A percentile compares a stretch with the other conserved stretches of the same genome.
phyloP scores from a whole-genome alignment of 1,140 invertebrate genomes.

The Tachypleus tridentatus region DNA sequence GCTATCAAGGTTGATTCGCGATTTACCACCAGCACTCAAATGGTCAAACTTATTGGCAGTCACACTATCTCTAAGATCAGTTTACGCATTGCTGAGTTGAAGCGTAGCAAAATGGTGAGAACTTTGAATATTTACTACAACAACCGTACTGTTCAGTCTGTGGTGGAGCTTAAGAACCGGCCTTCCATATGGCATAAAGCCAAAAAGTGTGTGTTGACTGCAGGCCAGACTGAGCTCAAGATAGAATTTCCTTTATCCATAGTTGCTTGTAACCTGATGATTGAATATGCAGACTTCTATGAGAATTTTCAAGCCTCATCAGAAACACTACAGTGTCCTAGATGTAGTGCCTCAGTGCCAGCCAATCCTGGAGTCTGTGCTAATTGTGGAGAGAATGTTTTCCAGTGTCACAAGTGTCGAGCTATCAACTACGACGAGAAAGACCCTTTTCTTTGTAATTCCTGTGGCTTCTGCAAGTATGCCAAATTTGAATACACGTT shows the following conservation, averaged over 20 bases:
- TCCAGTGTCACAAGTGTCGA: slow-evolving; percentile 62
- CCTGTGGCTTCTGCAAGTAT: slow-evolving; percentile 98
- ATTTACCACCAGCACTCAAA: slow-evolving; percentile 94
- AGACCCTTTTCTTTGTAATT: slow-evolving; percentile 95
- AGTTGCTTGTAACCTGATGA: slow-evolving; percentile 96
- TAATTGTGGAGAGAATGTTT: slow-evolving; percentile 97
- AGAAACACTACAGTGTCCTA: slow-evolving; percentile 88
- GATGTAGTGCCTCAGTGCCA: slow-evolving; percentile 89
- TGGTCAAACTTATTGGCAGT: slow-evolving; percentile 87
- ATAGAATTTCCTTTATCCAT: slow-evolving; percentile 93
- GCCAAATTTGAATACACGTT: slow-evolving; percentile 96
- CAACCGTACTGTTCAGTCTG: slow-evolving; percentile 86
- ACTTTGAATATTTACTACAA: slow-evolving; percentile 96
- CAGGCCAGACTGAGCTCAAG: slow-evolving; percentile 89
- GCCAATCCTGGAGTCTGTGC: slow-evolving; percentile 94
- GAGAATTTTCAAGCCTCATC: slow-evolving; percentile 66
- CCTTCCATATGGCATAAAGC: slow-evolving; percentile 93
- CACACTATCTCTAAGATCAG: slow-evolving; percentile 91
- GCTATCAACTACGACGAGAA: slow-evolving; percentile 99
- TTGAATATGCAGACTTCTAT: slow-evolving; percentile 96
- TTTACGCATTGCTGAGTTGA: slow-evolving; percentile 84
- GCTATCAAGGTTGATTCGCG: slow-evolving; percentile 92
- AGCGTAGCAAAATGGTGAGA: slow-evolving; percentile 93
- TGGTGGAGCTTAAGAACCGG: slow-evolving; percentile 93
- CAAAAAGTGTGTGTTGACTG: slow-evolving; percentile 72